phyloP scores from a whole-genome alignment of 2,797 vertebrate genomes.

The Gymnothorax javanicus region DNA sequence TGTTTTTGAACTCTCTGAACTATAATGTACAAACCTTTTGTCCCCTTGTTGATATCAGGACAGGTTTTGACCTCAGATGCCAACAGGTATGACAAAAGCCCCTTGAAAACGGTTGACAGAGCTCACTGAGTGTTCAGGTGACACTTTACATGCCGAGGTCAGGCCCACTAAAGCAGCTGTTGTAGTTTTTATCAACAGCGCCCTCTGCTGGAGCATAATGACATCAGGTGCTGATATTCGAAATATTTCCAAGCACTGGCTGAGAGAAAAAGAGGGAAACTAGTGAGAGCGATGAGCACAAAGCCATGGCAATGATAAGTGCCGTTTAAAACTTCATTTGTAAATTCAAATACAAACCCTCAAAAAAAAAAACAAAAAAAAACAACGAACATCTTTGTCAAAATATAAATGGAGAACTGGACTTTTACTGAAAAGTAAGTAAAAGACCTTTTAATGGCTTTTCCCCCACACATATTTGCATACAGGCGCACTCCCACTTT shows the following conservation, averaged over 20 bases:
- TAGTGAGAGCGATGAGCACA: background rate
- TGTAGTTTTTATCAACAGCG: conserved; percentile 20
- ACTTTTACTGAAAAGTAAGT: conserved; percentile 66
- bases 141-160: background rate
- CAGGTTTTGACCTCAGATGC: background rate
- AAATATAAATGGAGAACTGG: conserved; percentile 54
- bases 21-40: too few relatives aligned
- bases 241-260: conserved; percentile 5
- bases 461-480: conserved; percentile 61
- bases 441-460: conserved; percentile 86
- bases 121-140: background rate
- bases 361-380: conserved; percentile 61
- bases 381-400: conserved; percentile 63
- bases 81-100: background rate
- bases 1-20: background rate
- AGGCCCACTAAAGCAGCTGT: background rate
- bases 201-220: conserved; percentile 51
- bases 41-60: background rate
- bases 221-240: conserved; percentile 27
- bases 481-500: conserved; percentile 55
- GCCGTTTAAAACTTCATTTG: background rate
- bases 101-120: background rate
- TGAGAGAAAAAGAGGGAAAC: background rate
- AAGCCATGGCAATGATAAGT: background rate
- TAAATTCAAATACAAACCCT: conserved; percentile 13